phyloP scores from a whole-genome alignment of 2,113 vertebrate genomes.

The Equus quagga region DNA sequence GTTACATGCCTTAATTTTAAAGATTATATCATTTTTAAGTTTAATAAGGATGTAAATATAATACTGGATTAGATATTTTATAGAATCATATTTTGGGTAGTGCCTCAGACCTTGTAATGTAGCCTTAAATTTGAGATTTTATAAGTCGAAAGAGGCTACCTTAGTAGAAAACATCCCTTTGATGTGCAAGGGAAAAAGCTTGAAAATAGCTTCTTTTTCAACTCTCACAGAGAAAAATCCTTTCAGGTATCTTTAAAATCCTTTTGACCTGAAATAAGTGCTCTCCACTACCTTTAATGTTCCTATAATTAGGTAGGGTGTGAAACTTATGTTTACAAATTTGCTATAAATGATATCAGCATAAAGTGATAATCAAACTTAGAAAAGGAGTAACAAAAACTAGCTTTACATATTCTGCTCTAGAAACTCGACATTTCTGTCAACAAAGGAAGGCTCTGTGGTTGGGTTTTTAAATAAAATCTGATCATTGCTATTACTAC shows the following conservation, averaged over 20 bases:
- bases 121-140: neutral
- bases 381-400: neutral
- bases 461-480: conserved; percentile 7
- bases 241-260: neutral
- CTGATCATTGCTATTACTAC: neutral
- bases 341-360: neutral
- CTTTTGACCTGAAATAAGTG: neutral
- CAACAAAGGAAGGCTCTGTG: neutral
- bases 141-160: neutral
- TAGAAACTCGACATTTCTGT: neutral
- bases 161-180: neutral
- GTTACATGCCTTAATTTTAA: neutral
- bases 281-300: neutral
- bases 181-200: neutral
- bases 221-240: neutral
- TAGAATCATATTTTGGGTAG: neutral
- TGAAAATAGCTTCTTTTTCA: conserved; percentile 1
- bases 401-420: neutral
- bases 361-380: neutral
- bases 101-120: neutral
- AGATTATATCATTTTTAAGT: neutral
- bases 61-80: neutral
- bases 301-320: neutral
- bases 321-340: neutral
- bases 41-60: neutral